Evolutionary conservation across 2,888 invertebrate genomes (phyloP), one percentile per base, ranked within the genome.

Genomic region (Gasteruption jaculator): DNA sequence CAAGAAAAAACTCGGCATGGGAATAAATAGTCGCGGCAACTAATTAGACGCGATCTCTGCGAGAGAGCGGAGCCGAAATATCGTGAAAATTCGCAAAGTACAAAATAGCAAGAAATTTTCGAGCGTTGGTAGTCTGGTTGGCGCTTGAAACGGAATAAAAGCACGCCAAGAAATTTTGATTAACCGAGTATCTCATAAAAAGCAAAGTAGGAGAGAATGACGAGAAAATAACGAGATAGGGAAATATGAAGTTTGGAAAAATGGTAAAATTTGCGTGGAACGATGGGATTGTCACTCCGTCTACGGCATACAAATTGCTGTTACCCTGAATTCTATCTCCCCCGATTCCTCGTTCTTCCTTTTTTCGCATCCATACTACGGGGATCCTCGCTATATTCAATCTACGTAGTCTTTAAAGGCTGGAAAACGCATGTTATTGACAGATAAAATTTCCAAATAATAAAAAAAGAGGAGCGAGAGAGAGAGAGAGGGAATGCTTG

Each of bases 341-440:
- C 24, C 33, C 41, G 21, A 7, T 16, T 21, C 19, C 29, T 10
- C 10, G 12, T 15, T 14, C 27, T n/a, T 15, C 24, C 16, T n/a
- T 25, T 18, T 12, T 18, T 36, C 40, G 33, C 38, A 50, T 41
- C 38, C 29, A 18, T 27, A 20, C 29, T 33, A 27, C 14, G 26
- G 14, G 39, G 20, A 33, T 15, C 45, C 32, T 36, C 43, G 46
- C 46, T 50, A 53, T 52, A 50, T 55, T 55, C 52, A 53, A 56
- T 59, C 47, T 49, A 46, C 44, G 39, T 35, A 45, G 46, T 47
- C 48, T 50, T 57, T 49, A 52, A 58, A n/a, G 33, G 42, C 38
- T 35, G 48, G 47, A 56, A 53, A 58, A 56, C 56, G 58, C 52
- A 43, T 59, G 57, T 56, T 58, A 57, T 57, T 53, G 58, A 57